Percentiles rank a stretch among this genome's conserved stretches.
Conservation (phyloP, 2,888 invertebrate genomes). For the Pseudococcus viburni region DNA sequence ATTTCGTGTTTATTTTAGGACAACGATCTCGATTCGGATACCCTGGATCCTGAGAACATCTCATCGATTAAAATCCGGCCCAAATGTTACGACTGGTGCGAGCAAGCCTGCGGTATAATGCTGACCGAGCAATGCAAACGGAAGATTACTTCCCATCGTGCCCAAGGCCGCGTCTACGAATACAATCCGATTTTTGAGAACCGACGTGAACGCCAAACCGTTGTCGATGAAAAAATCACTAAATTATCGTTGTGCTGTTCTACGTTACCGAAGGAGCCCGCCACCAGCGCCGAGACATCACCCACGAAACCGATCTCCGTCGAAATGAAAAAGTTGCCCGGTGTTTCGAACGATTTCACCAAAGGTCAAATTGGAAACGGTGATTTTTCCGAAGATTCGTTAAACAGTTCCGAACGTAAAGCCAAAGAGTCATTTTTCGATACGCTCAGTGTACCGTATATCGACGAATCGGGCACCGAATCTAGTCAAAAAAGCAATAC, state of each 20-base stretch:
- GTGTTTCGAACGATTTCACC: background rate
- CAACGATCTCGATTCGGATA: background rate
- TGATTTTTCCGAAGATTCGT: constrained; percentile 21
- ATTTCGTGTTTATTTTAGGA: background rate
- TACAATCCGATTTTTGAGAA: constrained; percentile 49
- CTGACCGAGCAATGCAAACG: constrained; percentile 57
- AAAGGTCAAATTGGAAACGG: background rate
- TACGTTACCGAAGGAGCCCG: background rate
- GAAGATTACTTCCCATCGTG: constrained; percentile 41
- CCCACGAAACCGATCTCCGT: too few relatives aligned
- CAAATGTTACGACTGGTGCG: constrained; percentile 58
- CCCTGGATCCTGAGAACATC: background rate
- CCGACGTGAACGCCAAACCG: background rate
- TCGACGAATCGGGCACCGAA: constrained; percentile 51
- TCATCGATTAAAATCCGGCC: background rate
- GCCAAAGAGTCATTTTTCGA: constrained; percentile 11
- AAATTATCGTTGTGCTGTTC: background rate
- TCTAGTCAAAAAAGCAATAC: constrained; percentile 29
- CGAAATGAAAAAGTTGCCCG: background rate
- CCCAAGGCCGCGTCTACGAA: constrained; percentile 22
- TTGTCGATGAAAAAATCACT: background rate
- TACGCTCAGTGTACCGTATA: constrained; percentile 15
- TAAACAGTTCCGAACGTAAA: constrained; percentile 24
- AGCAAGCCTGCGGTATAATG: constrained; percentile 26
- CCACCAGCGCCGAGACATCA: background rate